These are phyloP conservation scores for Conopomorpha cramerella DNA, from an alignment of 1,140 invertebrate species.

Conservation along the genomic window DNA sequence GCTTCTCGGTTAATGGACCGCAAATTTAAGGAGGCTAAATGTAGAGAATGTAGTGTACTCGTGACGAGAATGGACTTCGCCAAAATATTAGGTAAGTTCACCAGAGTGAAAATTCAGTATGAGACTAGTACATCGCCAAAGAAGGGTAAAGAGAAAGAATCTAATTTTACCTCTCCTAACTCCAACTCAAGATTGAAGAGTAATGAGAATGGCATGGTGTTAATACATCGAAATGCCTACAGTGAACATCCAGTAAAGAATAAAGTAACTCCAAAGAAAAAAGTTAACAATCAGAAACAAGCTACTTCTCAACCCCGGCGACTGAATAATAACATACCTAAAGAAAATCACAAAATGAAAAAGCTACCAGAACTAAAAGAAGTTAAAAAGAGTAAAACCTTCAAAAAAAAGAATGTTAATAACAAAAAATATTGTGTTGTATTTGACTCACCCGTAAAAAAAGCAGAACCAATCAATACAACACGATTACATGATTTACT, in stretches of 20 bases:
- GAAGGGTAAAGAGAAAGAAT: conserved; percentile 19
- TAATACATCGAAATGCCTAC: conserved; percentile 31
- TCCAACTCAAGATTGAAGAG: conserved; percentile 31
- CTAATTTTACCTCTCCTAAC: conserved; percentile 13
- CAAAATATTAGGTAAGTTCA: conserved; percentile 51
- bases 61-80: conserved; percentile 54
- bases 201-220: conserved; percentile 54
- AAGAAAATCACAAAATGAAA: conserved; percentile 42
- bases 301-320: conserved; percentile 3
- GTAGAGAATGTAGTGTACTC: conserved; percentile 43
- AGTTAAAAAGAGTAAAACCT: conserved; percentile 15
- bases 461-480: conserved; percentile 24
- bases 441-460: conserved; percentile 29
- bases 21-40: conserved; percentile 47
- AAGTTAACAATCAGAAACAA: conserved; percentile 11
- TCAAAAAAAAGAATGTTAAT: conserved; percentile 12
- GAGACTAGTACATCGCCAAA: conserved; percentile 26
- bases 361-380: conserved; percentile 18
- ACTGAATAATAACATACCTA: conserved; percentile 25
- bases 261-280: no score
- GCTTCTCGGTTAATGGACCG: no score
- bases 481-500: conserved; percentile 28
- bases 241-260: conserved; percentile 31
- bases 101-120: conserved; percentile 50
- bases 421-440: conserved; percentile 43